Base-by-base conservation (phyloP, 1,140 invertebrate genomes). In the Anoplophora glabripennis region DNA sequence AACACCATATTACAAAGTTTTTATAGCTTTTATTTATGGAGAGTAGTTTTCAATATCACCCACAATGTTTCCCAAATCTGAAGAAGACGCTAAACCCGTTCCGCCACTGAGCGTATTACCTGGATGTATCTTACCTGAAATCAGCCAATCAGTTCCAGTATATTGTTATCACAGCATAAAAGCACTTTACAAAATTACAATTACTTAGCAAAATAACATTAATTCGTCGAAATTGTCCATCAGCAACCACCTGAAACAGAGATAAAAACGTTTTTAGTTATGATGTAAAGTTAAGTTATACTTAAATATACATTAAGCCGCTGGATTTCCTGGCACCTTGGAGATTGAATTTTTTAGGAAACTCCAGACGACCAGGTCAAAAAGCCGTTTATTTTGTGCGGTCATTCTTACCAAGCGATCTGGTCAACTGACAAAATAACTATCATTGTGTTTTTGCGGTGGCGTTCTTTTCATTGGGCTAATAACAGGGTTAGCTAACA, bases 101-200 rank as follows among this genome's bases (percentile, higher is more conserved):
- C 2, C 21, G 21, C 21, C 21, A 28, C 21, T 28, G 21, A 28
- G 3, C 21, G 21, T 28, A 28, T 28, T 28, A 28, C 21, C 21
- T 28, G 21, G 21, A 5, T 28, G 5, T 28, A 28, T 28, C 21
- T 28, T 2, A 28, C 21, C 3, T 28, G 5, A 28, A 28, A 28
- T 28, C 21, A 28, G 21, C 21, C 21, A 28, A 28, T 28, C 21
- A 28, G 21, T 28, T 28, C 21, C 21, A 28, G 21, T 28, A 28
- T 28, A 28, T 28, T 28, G 21, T 28, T 28, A 28, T 28, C 21
- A 28, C 21, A 2, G 5, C 21, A 28, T 33, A 15, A 53, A 41
- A 41, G 49, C 49, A 53, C 49, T 53, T 41, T 15, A 53, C 49
- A 14, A 53, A 53, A 53, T 53, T 53, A 53, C 49, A 41, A 53